These are phyloP conservation scores for Andrena minutula DNA, from an alignment of 2,888 invertebrate genomes.

Conservation along the genomic window DNA sequence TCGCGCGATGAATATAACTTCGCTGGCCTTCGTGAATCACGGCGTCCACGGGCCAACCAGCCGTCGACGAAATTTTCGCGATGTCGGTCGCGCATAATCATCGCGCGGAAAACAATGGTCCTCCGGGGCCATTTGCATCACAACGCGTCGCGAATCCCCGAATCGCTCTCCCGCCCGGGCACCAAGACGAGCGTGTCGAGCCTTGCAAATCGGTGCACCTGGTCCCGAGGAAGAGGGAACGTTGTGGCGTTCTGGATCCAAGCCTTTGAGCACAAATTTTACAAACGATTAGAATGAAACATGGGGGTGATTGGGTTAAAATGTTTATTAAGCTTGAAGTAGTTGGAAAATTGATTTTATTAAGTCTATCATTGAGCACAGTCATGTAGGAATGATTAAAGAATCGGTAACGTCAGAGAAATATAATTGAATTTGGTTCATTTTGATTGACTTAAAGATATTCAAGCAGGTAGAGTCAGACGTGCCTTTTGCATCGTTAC, in stretches of 20 bases:
- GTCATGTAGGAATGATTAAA: too few relatives aligned
- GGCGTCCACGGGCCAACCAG: slow-evolving; percentile 12
- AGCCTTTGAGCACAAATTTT: too few relatives aligned
- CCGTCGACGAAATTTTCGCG: slow-evolving; percentile 56
- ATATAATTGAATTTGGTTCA: too few relatives aligned
- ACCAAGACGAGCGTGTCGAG: slow-evolving; percentile 67
- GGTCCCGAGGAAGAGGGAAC: background rate
- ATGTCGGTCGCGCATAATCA: slow-evolving; percentile 69
- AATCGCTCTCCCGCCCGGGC: slow-evolving; percentile 37
- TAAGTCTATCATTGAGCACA: too few relatives aligned
- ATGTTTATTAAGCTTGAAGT: too few relatives aligned
- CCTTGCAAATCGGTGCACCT: slow-evolving; percentile 76
- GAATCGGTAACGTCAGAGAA: too few relatives aligned
- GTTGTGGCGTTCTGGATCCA: background rate
- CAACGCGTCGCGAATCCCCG: slow-evolving; percentile 69
- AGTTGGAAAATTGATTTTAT: too few relatives aligned
- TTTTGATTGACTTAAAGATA: too few relatives aligned
- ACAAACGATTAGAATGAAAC: too few relatives aligned
- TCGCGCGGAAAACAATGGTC: slow-evolving; percentile 72
- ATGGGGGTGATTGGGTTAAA: too few relatives aligned
- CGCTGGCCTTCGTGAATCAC: slow-evolving; percentile 63
- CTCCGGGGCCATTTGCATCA: slow-evolving; percentile 74
- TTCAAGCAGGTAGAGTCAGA: too few relatives aligned
- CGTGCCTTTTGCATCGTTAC: slow-evolving; percentile 21
- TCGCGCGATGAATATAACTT: slow-evolving; percentile 65